Conservation (phyloP, 2,888 invertebrate species). For the Andrena dorsata region DNA sequence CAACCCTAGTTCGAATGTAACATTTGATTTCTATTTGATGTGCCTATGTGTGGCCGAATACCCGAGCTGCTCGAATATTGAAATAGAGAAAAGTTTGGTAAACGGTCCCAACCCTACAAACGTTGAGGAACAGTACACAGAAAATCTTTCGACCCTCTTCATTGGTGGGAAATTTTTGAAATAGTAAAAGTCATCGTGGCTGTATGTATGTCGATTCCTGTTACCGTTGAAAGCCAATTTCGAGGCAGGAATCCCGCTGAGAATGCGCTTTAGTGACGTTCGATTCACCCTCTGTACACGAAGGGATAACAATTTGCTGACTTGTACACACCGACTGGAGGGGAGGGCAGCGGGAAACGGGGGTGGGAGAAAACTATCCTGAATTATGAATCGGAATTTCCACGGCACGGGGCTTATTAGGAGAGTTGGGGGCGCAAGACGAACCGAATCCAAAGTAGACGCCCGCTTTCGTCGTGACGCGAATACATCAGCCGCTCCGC, state of each 20-base stretch:
- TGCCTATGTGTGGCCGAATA: no score
- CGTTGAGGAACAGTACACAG: neutral
- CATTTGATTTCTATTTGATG: no score
- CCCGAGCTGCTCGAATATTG: no score
- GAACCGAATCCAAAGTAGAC: slow-evolving; percentile 62
- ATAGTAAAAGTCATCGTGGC: neutral
- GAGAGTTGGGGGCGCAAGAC: slow-evolving; percentile 67
- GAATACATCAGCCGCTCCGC: slow-evolving; percentile 79
- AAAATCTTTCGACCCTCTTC: neutral
- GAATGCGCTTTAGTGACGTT: slow-evolving; percentile 34
- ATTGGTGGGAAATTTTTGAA: neutral
- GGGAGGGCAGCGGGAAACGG: slow-evolving; percentile 36
- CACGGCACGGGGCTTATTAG: slow-evolving; percentile 78
- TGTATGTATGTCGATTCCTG: neutral
- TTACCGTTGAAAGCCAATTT: slow-evolving; percentile 8
- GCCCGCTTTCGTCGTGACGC: slow-evolving; percentile 76
- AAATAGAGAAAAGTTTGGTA: no score
- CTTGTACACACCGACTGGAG: slow-evolving; percentile 43
- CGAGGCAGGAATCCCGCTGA: slow-evolving; percentile 43
- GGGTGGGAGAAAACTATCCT: slow-evolving; percentile 60
- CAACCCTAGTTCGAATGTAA: no score
- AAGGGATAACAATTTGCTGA: slow-evolving; percentile 79
- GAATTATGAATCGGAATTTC: slow-evolving; percentile 83
- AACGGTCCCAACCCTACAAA: no score
- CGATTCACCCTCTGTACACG: slow-evolving; percentile 72